These are phyloP conservation scores for Vidua macroura DNA, from an alignment of 2,113 vertebrate species.

Conservation along the genomic window DNA sequence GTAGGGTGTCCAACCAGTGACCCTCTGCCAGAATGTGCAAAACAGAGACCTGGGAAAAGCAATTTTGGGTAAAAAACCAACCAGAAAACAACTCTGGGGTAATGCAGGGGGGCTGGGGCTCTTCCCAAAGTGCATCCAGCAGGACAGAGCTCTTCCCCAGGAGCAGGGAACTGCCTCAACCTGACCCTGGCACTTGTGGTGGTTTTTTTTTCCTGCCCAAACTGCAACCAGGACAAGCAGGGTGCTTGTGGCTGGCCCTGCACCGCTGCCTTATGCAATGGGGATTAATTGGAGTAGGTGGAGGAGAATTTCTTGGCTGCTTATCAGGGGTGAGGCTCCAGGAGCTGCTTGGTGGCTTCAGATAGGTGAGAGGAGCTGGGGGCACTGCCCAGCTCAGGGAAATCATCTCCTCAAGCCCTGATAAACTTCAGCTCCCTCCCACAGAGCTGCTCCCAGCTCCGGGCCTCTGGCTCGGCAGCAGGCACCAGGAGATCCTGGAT, in stretches of 20 bases:
- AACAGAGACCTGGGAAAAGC: not conserved
- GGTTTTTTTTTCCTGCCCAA: rapidly evolving
- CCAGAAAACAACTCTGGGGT: rapidly evolving
- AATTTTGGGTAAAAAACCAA: not conserved
- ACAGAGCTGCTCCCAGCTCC: not conserved
- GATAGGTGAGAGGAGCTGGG: not conserved
- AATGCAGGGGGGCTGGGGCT: not conserved
- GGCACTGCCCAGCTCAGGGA: not conserved
- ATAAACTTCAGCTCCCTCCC: not conserved
- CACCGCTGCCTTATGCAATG: not conserved
- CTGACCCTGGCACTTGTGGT: not conserved
- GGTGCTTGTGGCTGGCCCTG: not conserved
- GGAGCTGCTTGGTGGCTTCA: not conserved
- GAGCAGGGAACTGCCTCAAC: not conserved
- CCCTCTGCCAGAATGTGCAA: not conserved
- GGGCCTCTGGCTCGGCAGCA: not conserved
- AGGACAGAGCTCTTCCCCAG: rapidly evolving
- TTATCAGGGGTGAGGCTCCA: not conserved
- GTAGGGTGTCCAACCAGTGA: not conserved
- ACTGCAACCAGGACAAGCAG: not conserved
- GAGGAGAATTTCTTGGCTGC: constrained; percentile 7
- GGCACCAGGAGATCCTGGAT: rapidly evolving
- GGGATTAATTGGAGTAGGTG: not conserved
- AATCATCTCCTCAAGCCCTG: not conserved
- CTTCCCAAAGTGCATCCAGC: not conserved